Conservation (phyloP, 2,888 invertebrate genomes). For the Nesidiocoris tenuis region DNA sequence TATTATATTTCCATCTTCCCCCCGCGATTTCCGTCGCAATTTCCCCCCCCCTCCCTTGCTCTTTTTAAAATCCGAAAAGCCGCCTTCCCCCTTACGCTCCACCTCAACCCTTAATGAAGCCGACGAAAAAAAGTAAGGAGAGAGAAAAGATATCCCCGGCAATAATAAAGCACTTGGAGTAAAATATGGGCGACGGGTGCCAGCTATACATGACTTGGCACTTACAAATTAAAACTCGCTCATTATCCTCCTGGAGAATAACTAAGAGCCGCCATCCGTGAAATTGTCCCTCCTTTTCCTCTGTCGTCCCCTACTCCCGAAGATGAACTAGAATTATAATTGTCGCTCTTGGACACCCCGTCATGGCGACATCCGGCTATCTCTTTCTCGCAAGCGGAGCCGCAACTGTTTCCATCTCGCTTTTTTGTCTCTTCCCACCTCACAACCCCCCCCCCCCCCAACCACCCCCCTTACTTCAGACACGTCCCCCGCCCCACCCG, state of each 20-base stretch:
- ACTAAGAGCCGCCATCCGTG: slow-evolving; percentile 32
- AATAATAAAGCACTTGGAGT: slow-evolving; percentile 39
- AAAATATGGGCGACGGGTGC: slow-evolving; percentile 38
- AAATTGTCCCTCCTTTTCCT: slow-evolving; percentile 25
- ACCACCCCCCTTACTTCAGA: neutral
- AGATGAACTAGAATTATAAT: slow-evolving; percentile 40
- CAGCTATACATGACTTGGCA: slow-evolving; percentile 42
- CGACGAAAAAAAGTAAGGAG: slow-evolving; percentile 28
- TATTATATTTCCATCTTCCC: slow-evolving; percentile 8
- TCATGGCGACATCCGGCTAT: slow-evolving; percentile 1
- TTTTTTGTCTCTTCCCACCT: neutral
- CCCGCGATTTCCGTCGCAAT: neutral
- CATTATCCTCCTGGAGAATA: slow-evolving; percentile 40
- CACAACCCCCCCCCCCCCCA: neutral
- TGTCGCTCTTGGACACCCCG: slow-evolving; percentile 28
- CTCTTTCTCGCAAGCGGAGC: neutral
- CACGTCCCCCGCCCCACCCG: neutral
- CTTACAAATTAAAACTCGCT: slow-evolving; percentile 43
- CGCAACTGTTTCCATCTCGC: neutral
- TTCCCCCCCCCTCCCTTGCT: neutral
- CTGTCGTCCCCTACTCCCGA: slow-evolving; percentile 3
- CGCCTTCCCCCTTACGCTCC: slow-evolving; percentile 19
- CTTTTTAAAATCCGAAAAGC: slow-evolving; percentile 22
- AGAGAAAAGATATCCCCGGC: slow-evolving; percentile 17
- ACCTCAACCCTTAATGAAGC: slow-evolving; percentile 36